Conservation (phyloP, 2,888 invertebrate genomes). For the Pachycephus smyrnensis region DNA sequence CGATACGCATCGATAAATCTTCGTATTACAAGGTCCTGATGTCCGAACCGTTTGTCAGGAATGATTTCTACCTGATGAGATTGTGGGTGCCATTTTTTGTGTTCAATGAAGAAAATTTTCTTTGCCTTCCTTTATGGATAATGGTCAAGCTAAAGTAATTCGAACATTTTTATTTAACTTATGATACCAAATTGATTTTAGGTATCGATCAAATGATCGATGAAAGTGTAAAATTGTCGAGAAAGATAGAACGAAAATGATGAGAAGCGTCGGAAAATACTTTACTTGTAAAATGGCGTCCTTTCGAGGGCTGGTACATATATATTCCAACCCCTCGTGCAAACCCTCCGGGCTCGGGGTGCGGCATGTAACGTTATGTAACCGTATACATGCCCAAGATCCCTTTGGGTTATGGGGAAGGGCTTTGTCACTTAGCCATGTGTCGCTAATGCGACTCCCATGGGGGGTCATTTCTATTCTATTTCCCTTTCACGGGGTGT, state of each 20-base stretch:
- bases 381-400: slow-evolving; percentile 63
- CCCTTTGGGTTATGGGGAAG: slow-evolving; percentile 50
- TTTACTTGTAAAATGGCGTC: slow-evolving; percentile 59
- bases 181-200: neutral
- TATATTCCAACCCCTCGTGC: slow-evolving; percentile 53
- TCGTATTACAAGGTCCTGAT: slow-evolving; percentile 14
- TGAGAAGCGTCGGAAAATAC: neutral
- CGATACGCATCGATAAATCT: slow-evolving; percentile 17
- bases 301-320: slow-evolving; percentile 49
- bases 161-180: neutral
- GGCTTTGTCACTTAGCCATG: slow-evolving; percentile 65
- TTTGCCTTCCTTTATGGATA: neutral
- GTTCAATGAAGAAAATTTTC: neutral
- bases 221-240: neutral
- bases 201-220: neutral
- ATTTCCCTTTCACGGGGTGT: slow-evolving; percentile 60
- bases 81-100: neutral
- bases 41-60: slow-evolving; percentile 14
- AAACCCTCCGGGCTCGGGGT: slow-evolving; percentile 42
- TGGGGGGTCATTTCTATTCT: slow-evolving; percentile 66
- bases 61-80: neutral
- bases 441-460: slow-evolving; percentile 65
- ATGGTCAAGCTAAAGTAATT: neutral
- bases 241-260: neutral
- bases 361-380: slow-evolving; percentile 58